Conservation (phyloP, 2,797 vertebrate species). For the Chiloscyllium punctatum region DNA sequence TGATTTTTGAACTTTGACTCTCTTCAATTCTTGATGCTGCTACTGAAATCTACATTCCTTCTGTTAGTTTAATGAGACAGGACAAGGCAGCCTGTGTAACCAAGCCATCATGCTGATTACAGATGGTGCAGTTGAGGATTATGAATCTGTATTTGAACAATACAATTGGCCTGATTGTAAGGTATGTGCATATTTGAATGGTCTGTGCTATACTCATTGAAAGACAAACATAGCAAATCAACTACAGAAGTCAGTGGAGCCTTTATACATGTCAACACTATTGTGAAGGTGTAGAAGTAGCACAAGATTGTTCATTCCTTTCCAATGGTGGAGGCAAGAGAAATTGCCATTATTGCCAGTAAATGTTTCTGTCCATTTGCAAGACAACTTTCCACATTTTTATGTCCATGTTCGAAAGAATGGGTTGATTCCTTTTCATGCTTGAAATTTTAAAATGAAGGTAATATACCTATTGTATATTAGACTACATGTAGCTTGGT, state of each 20-base stretch:
- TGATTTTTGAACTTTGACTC: neutral
- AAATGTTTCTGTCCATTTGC: neutral
- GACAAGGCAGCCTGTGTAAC: conserved; percentile 87
- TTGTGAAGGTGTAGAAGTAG: neutral
- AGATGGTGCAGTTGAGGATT: conserved; percentile 89
- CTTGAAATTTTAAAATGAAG: too few relatives aligned
- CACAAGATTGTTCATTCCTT: neutral
- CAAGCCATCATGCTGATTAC: conserved; percentile 97
- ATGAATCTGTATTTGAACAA: conserved; percentile 79
- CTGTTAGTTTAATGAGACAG: conserved; percentile 66
- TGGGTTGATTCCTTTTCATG: too few relatives aligned
- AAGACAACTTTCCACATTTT: too few relatives aligned
- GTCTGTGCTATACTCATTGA: neutral
- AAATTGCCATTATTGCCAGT: neutral
- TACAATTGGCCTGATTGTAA: conserved; percentile 88
- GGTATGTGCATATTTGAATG: conserved; percentile 53
- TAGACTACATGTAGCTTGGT: too few relatives aligned
- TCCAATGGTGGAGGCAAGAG: neutral
- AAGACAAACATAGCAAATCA: neutral
- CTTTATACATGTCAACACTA: neutral
- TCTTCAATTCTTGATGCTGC: neutral
- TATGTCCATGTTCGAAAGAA: too few relatives aligned
- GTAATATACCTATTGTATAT: too few relatives aligned
- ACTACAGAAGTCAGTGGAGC: neutral
- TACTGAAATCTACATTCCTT: conserved; percentile 22